Conservation (phyloP, 2,888 invertebrate genomes). For the Nymphalis polychloros region DNA sequence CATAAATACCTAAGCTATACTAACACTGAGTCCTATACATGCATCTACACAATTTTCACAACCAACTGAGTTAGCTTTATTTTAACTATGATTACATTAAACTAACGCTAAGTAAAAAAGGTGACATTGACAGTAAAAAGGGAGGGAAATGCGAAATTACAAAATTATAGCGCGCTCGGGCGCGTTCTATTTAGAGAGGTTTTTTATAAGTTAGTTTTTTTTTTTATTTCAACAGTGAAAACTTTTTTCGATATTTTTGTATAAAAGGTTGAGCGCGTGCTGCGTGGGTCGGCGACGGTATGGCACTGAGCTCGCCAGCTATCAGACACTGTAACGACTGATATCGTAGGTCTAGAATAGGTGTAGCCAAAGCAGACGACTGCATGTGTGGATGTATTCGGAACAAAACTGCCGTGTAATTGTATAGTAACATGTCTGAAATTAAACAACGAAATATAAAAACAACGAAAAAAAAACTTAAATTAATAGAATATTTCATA, state of each 20-base stretch:
- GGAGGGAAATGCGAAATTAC: conserved; percentile 19
- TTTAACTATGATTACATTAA: conserved; percentile 28
- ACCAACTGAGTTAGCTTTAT: conserved; percentile 58
- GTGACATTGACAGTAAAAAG: conserved; percentile 19
- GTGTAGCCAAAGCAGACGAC: conserved; percentile 46
- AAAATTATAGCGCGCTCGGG: conserved; percentile 13
- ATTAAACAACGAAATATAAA: not conserved
- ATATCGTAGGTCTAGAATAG: conserved; percentile 71
- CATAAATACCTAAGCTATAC: conserved; percentile 33
- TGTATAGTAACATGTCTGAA: conserved; percentile 7
- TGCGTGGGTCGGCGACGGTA: conserved; percentile 59
- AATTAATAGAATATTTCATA: too few relatives aligned
- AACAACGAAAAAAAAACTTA: too few relatives aligned
- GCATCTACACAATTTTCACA: conserved; percentile 53
- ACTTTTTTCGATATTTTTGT: conserved; percentile 45
- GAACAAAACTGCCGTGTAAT: conserved; percentile 13
- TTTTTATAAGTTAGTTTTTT: conserved; percentile 8
- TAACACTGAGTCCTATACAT: conserved; percentile 34
- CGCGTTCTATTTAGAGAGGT: conserved; percentile 19
- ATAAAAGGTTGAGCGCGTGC: conserved; percentile 59
- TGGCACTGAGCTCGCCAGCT: conserved; percentile 66
- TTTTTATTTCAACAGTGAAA: conserved; percentile 29
- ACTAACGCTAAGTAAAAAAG: conserved; percentile 30
- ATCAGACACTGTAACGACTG: conserved; percentile 64
- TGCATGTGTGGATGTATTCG: conserved; percentile 35